Conservation (phyloP, 2,888 invertebrate species). For the Cloeon dipterum region DNA sequence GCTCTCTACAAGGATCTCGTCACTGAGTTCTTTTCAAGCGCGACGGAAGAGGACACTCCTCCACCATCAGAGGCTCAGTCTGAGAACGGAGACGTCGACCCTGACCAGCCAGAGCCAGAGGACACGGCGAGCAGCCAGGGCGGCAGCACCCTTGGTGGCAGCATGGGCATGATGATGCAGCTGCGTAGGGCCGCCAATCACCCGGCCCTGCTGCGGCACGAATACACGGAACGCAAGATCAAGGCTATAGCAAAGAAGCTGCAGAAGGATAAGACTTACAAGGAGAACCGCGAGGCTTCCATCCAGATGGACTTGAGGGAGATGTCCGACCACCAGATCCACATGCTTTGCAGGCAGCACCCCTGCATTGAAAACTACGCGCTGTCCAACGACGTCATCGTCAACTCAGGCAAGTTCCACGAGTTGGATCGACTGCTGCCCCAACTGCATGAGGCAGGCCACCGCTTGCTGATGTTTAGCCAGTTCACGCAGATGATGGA, state of each 20-base stretch:
- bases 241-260: slow-evolving; percentile 43
- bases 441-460: slow-evolving; percentile 42
- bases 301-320: slow-evolving; percentile 69
- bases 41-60: too few relatives aligned
- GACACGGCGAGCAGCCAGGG: background rate
- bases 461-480: slow-evolving; percentile 79
- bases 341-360: slow-evolving; percentile 46
- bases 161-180: slow-evolving; percentile 74
- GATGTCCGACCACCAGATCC: slow-evolving; percentile 82
- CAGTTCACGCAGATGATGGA: slow-evolving; percentile 94
- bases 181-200: slow-evolving; percentile 87
- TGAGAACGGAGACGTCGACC: background rate
- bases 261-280: slow-evolving; percentile 39
- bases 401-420: slow-evolving; percentile 69
- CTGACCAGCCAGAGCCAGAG: background rate
- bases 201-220: slow-evolving; percentile 56
- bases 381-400: slow-evolving; percentile 43
- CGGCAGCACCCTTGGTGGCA: slow-evolving; percentile 12
- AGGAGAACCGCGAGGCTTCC: slow-evolving; percentile 52
- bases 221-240: slow-evolving; percentile 39
- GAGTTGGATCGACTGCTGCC: slow-evolving; percentile 58
- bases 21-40: background rate
- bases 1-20: slow-evolving; percentile 48
- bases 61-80: too few relatives aligned
- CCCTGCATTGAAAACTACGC: slow-evolving; percentile 21